Evolutionary conservation across 1,140 invertebrate species (phyloP).

Genomic region (Triops longicaudatus): DNA sequence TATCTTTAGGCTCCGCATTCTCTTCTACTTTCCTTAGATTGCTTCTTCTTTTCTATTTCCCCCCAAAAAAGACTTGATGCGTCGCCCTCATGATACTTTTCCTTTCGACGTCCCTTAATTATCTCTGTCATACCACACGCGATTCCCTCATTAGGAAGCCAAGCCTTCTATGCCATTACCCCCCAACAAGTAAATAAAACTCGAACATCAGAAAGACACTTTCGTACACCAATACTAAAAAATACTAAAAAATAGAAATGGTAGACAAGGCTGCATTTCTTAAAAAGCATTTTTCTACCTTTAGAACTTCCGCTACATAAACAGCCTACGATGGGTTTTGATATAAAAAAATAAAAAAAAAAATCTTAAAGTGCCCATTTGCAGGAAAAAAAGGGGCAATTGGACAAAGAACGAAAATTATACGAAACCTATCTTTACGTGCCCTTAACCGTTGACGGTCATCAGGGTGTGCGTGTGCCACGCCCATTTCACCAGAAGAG

Average conservation of each 20-base stretch:
- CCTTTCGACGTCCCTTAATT: background rate
- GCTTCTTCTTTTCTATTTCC: background rate
- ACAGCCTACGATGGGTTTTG: too few relatives aligned
- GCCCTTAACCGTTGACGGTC: background rate
- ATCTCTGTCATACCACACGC: background rate
- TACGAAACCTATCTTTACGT: too few relatives aligned
- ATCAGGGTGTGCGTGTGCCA: background rate
- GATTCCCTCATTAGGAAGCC: background rate
- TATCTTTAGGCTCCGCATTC: background rate
- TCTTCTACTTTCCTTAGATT: background rate
- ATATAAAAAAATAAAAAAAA: too few relatives aligned
- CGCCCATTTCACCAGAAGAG: background rate
- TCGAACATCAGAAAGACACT: background rate
- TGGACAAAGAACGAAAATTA: too few relatives aligned
- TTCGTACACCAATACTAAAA: background rate
- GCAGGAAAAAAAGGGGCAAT: too few relatives aligned
- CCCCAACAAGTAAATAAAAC: too few relatives aligned
- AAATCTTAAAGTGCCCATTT: too few relatives aligned
- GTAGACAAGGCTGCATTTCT: too few relatives aligned
- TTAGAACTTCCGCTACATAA: too few relatives aligned
- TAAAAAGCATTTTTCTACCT: too few relatives aligned
- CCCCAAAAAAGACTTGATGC: background rate
- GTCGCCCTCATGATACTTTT: background rate
- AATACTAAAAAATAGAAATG: too few relatives aligned
- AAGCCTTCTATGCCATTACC: background rate